Conservation (phyloP, 2,113 vertebrate genomes). For the Hydrochoerus hydrochaeris region DNA sequence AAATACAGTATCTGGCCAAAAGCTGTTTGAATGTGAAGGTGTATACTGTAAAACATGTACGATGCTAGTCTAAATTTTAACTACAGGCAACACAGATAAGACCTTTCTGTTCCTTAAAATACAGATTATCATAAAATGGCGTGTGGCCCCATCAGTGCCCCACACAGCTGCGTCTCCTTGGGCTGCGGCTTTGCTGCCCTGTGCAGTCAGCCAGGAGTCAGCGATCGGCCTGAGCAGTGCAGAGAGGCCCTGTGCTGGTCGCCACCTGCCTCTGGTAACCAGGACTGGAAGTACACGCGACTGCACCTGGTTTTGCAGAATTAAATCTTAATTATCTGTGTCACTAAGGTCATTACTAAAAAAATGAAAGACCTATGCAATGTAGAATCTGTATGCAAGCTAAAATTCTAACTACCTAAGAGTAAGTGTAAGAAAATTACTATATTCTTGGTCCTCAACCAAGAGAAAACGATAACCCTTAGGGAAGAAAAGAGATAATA, state of each 20-base stretch:
- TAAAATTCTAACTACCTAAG: neutral
- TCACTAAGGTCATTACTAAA: neutral
- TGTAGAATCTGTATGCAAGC: neutral
- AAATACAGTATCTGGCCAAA: neutral
- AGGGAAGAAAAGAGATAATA: neutral
- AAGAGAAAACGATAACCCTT: neutral
- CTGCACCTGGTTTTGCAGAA: neutral
- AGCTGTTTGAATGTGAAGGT: neutral
- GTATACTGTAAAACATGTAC: neutral
- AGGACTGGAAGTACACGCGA: neutral
- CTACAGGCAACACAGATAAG: neutral
- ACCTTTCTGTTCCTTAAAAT: neutral
- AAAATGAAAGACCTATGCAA: neutral
- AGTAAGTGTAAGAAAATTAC: neutral
- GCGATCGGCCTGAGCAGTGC: neutral
- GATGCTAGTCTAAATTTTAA: neutral
- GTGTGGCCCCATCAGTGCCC: neutral
- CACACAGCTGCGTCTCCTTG: neutral
- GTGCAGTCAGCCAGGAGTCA: neutral
- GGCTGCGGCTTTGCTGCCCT: neutral
- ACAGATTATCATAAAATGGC: neutral
- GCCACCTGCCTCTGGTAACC: neutral
- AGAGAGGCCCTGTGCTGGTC: neutral
- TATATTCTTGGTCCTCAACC: neutral
- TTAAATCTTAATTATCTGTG: neutral